Conservation (phyloP, 2,797 vertebrate species). For the Clarias platycephalus region DNA sequence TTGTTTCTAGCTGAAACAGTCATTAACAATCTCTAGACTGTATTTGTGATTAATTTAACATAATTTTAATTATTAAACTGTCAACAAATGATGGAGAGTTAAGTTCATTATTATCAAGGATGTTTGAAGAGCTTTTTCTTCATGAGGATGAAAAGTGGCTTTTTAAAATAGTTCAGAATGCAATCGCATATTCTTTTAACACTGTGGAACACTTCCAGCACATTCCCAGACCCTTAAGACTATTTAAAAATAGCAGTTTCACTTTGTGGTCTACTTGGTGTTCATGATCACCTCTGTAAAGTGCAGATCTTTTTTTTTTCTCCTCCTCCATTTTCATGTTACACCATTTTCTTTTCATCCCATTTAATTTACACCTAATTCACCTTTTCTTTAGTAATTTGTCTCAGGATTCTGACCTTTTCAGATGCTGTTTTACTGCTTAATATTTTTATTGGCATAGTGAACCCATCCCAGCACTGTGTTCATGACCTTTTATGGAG, state of each 20-base stretch:
- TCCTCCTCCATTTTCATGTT: background rate
- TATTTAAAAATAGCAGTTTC: background rate
- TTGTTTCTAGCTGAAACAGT: too few species aligned
- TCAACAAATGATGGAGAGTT: background rate
- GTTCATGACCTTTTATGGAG: background rate
- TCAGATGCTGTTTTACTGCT: background rate
- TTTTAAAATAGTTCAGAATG: background rate
- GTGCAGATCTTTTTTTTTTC: background rate
- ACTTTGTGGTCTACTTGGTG: background rate
- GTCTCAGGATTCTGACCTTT: conserved; percentile 3
- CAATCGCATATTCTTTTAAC: background rate
- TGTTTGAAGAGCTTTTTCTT: background rate
- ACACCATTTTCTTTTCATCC: background rate
- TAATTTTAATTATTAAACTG: too few species aligned
- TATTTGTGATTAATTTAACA: too few species aligned
- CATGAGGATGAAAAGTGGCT: background rate
- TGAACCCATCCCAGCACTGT: background rate
- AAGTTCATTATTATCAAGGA: background rate
- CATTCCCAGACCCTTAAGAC: background rate
- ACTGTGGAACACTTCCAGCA: background rate
- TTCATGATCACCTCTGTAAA: background rate
- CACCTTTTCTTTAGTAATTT: background rate
- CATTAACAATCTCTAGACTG: too few species aligned
- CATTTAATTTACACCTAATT: conserved; percentile 25
- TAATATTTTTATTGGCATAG: background rate